These are phyloP conservation scores for Agriopis leucophaearia DNA, from an alignment of 2,888 invertebrate species.

Conservation along the genomic window DNA sequence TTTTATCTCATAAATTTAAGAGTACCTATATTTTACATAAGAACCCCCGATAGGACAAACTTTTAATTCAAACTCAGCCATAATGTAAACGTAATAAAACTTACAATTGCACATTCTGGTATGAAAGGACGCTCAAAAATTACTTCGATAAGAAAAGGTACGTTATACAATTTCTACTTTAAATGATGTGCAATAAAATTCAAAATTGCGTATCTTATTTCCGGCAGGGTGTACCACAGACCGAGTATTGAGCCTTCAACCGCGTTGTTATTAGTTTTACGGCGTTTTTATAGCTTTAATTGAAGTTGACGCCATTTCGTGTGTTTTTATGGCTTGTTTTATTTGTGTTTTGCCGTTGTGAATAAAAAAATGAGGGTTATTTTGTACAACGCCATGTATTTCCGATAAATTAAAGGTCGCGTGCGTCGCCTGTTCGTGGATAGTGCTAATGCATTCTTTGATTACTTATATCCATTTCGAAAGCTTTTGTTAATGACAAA, in stretches of 20 bases:
- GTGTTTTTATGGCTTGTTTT: conserved; percentile 57
- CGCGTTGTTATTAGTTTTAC: conserved; percentile 68
- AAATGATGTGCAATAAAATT: conserved; percentile 18
- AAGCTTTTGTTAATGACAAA: neutral
- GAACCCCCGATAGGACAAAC: neutral
- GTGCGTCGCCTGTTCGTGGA: conserved; percentile 35
- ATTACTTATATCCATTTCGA: conserved; percentile 14
- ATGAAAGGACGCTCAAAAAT: conserved; percentile 19
- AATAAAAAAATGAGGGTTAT: conserved; percentile 52
- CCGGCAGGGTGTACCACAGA: conserved; percentile 18
- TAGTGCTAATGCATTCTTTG: conserved; percentile 34
- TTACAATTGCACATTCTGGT: conserved; percentile 5
- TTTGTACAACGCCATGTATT: conserved; percentile 47
- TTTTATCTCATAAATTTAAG: conserved; percentile 1
- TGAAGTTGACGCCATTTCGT: conserved; percentile 70
- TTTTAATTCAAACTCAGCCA: conserved; percentile 12
- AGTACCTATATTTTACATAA: neutral
- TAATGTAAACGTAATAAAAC: conserved; percentile 15
- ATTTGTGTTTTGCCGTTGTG: conserved; percentile 56
- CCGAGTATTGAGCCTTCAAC: conserved; percentile 48
- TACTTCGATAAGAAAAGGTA: conserved; percentile 27
- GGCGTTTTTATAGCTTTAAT: conserved; percentile 70
- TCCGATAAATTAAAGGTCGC: conserved; percentile 32
- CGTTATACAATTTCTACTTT: conserved; percentile 15
- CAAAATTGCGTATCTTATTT: conserved; percentile 25